phyloP scores from a whole-genome alignment of 1,140 invertebrate species.

The Drosophila leontia region DNA sequence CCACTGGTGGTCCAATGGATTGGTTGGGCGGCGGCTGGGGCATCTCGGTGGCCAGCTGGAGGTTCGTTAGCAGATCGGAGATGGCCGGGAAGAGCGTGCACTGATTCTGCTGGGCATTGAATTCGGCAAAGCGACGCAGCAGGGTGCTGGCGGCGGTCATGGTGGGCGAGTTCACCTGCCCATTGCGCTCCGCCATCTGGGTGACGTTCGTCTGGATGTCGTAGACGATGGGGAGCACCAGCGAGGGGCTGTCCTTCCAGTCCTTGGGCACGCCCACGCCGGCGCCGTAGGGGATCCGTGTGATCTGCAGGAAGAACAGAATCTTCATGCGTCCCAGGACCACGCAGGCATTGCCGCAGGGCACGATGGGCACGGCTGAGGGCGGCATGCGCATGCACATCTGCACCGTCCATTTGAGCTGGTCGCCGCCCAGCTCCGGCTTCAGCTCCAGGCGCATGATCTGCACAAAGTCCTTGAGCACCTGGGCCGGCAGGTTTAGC shows the following conservation, averaged over 20 bases:
- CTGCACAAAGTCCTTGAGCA: slow-evolving; percentile 95
- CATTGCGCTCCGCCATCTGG: slow-evolving; percentile 92
- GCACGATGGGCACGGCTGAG: slow-evolving; percentile 92
- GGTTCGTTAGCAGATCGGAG: slow-evolving; percentile 92
- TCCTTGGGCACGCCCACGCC: slow-evolving; percentile 84
- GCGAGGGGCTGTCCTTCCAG: slow-evolving; percentile 90
- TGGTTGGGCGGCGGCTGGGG: slow-evolving; percentile 85
- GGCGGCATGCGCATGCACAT: slow-evolving; percentile 96
- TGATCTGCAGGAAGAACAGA: slow-evolving; percentile 95
- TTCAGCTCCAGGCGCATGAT: slow-evolving; percentile 94
- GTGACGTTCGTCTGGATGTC: slow-evolving; percentile 94
- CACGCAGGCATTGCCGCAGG: slow-evolving; percentile 93
- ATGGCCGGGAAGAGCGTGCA: slow-evolving; percentile 96
- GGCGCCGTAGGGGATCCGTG: slow-evolving; percentile 88
- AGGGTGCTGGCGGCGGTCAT: slow-evolving; percentile 88
- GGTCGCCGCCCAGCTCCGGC: slow-evolving; percentile 88
- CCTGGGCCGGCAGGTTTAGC: slow-evolving; percentile 92
- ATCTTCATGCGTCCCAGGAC: slow-evolving; percentile 94
- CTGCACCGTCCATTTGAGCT: slow-evolving; percentile 92
- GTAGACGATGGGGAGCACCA: slow-evolving; percentile 95
- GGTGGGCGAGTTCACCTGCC: slow-evolving; percentile 87
- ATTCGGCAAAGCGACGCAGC: slow-evolving; percentile 89
- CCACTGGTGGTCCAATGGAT: slow-evolving; percentile 69
- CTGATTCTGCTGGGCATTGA: slow-evolving; percentile 88
- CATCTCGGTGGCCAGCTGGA: slow-evolving; percentile 90